Conservation (phyloP, 2,113 vertebrate species). For the Pampusana beccarii region DNA sequence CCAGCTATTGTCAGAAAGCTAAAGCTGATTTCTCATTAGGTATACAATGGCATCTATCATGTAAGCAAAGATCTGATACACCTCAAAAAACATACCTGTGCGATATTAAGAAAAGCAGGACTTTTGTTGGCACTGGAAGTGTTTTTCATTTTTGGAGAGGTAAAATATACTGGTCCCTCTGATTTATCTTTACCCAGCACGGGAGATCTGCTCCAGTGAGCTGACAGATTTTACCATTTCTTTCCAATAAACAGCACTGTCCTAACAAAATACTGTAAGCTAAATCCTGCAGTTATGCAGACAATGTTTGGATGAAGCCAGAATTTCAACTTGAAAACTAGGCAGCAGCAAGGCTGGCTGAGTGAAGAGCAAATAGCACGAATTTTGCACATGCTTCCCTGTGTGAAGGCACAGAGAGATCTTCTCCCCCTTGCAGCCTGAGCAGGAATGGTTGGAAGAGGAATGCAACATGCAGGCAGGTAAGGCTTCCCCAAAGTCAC, state of each 20-base stretch:
- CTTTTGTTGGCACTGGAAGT: not conserved
- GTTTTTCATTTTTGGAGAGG: not conserved
- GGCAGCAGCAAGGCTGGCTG: not conserved
- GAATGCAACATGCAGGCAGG: not conserved
- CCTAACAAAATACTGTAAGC: not conserved
- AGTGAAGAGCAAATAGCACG: not conserved
- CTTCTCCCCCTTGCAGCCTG: not conserved
- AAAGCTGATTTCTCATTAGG: slow-evolving; percentile 30
- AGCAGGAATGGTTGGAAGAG: not conserved
- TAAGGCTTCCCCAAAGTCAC: not conserved
- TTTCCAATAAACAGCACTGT: not conserved
- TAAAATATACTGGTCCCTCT: not conserved
- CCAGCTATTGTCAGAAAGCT: slow-evolving; percentile 39
- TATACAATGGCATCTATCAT: not conserved
- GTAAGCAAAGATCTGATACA: slow-evolving; percentile 2
- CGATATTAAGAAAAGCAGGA: not conserved
- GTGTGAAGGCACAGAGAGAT: too few relatives aligned
- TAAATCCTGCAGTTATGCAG: not conserved
- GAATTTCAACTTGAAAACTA: not conserved
- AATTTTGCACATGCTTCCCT: not conserved
- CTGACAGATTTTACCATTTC: not conserved
- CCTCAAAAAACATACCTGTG: not conserved
- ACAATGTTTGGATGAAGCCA: not conserved
- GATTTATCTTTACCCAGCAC: not conserved
- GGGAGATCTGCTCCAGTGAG: not conserved